Evolutionary conservation across 2,113 vertebrate species (phyloP).

Genomic region (Callocephalon fimbriatum): DNA sequence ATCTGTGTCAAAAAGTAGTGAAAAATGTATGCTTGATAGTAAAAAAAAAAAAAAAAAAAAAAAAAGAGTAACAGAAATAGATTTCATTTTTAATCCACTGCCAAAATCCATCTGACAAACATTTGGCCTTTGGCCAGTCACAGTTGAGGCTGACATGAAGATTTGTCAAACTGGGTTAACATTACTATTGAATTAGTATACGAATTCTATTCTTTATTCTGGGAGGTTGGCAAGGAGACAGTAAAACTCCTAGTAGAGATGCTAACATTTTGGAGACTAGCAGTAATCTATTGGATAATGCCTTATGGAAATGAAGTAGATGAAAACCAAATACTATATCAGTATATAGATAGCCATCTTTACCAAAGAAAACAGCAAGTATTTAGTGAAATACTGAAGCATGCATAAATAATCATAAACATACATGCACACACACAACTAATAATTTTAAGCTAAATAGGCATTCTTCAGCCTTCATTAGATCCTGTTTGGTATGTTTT

Average conservation of each 20-base stretch:
- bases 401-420: background rate
- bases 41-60: background rate
- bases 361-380: background rate
- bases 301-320: background rate
- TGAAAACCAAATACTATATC: background rate
- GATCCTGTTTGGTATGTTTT: background rate
- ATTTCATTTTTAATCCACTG: slow-evolving; percentile 48
- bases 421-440: accelerated
- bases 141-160: slow-evolving; percentile 17
- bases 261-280: background rate
- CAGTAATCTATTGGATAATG: background rate
- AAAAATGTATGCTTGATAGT: background rate
- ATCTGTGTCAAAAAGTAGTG: background rate
- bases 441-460: background rate
- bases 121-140: slow-evolving; percentile 26
- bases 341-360: background rate
- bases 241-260: background rate
- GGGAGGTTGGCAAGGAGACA: background rate
- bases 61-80: slow-evolving; percentile 14
- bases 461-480: background rate
- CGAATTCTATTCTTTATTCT: slow-evolving; percentile 11
- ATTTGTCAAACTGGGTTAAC: slow-evolving; percentile 25
- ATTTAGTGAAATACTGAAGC: background rate
- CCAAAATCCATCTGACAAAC: slow-evolving; percentile 54
- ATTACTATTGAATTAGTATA: background rate